phyloP scores from a whole-genome alignment of 2,797 vertebrate species.

The Sebastolobus alascanus region DNA sequence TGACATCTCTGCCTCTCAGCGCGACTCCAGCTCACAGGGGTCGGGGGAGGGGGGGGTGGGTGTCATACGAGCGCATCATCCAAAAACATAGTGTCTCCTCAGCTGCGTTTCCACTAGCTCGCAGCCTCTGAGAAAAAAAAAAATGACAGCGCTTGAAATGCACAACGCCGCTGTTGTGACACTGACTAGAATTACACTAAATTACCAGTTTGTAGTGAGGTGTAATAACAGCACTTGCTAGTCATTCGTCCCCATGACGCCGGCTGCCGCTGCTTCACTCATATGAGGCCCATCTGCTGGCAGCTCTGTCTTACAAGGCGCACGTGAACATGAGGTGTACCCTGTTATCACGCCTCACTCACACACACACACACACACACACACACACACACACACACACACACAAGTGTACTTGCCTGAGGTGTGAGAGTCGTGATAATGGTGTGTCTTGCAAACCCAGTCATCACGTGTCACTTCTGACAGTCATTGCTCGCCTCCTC shows the following conservation, averaged over 20 bases:
- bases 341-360: constrained; percentile 53
- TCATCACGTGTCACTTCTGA: constrained; percentile 74
- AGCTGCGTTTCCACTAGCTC: not conserved
- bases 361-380: constrained; percentile 21
- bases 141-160: constrained; percentile 65
- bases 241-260: constrained; percentile 59
- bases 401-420: constrained; percentile 32
- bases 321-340: constrained; percentile 42
- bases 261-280: constrained; percentile 14
- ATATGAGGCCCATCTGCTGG: constrained; percentile 52
- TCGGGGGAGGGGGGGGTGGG: constrained; percentile 17
- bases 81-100: constrained; percentile 23
- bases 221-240: constrained; percentile 59
- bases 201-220: constrained; percentile 65
- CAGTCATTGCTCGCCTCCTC: constrained; percentile 61
- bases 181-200: constrained; percentile 70
- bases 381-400: constrained; percentile 22
- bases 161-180: constrained; percentile 66
- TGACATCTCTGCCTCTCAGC: constrained; percentile 67
- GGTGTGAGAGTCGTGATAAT: constrained; percentile 71
- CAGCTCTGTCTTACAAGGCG: constrained; percentile 38
- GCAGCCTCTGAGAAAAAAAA: constrained; percentile 20
- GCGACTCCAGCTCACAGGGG: constrained; percentile 44
- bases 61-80: constrained; percentile 1
- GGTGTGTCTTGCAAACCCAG: constrained; percentile 68